phyloP scores from a whole-genome alignment of 2,888 invertebrate species.

The Tenthredo notha region DNA sequence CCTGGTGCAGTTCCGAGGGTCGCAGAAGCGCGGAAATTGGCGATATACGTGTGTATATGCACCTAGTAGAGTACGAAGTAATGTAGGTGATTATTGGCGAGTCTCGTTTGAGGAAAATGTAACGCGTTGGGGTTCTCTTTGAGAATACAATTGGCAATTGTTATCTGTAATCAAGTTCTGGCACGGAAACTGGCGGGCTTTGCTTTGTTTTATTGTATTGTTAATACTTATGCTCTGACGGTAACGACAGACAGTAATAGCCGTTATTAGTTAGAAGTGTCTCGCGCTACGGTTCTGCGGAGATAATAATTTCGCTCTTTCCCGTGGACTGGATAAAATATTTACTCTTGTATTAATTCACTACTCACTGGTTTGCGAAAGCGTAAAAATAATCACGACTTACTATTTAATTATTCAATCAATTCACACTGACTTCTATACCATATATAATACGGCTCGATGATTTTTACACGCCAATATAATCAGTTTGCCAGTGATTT shows the following conservation, averaged over 20 bases:
- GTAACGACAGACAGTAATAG: conserved; percentile 41
- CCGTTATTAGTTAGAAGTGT: conserved; percentile 41
- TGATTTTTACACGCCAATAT: conserved; percentile 10
- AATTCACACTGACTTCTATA: conserved; percentile 16
- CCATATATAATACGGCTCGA: background rate
- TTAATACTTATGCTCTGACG: conserved; percentile 32
- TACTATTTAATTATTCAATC: background rate
- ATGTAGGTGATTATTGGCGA: background rate
- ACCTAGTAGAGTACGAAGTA: background rate
- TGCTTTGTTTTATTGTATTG: conserved; percentile 37
- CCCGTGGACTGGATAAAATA: background rate
- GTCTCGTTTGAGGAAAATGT: conserved; percentile 31
- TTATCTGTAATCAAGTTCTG: conserved; percentile 40
- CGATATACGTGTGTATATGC: background rate
- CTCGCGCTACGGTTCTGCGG: background rate
- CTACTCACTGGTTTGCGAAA: background rate
- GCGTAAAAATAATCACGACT: background rate
- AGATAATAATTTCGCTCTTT: conserved; percentile 20
- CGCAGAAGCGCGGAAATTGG: background rate
- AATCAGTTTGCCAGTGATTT: background rate
- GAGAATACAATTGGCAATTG: conserved; percentile 39
- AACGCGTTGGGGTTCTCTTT: conserved; percentile 26
- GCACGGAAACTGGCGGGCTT: conserved; percentile 6
- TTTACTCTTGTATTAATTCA: background rate
- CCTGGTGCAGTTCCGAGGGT: background rate